Evolutionary conservation across 1,140 invertebrate genomes (phyloP).

Genomic region (Cyclargus thomasi): DNA sequence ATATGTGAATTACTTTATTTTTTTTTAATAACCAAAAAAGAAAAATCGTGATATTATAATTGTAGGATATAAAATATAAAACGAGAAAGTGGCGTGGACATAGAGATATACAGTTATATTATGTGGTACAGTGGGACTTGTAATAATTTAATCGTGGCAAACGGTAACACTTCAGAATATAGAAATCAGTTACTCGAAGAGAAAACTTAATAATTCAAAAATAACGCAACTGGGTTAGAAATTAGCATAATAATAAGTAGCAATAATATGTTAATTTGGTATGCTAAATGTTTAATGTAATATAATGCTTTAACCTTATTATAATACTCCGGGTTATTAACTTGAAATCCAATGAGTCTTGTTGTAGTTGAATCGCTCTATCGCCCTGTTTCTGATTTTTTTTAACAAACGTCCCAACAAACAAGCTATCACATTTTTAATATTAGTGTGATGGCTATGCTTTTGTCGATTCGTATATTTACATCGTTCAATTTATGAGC

Average conservation of each 20-base stretch:
- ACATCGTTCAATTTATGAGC: no score
- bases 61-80: neutral
- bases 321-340: no score
- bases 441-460: no score
- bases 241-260: neutral
- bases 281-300: neutral
- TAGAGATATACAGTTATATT: neutral
- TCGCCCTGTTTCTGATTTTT: no score
- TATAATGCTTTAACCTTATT: neutral
- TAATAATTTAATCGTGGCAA: neutral
- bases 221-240: neutral
- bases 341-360: no score
- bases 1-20: no score
- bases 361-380: no score
- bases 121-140: neutral
- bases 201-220: slow-evolving; percentile 1
- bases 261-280: slow-evolving; percentile 2
- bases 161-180: neutral
- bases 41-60: neutral
- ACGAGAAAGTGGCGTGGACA: neutral
- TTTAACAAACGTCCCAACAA: no score
- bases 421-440: no score
- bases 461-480: no score
- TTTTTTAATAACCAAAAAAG: no score
- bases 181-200: neutral